Conservation (phyloP, 2,888 invertebrate genomes). For the Zootermopsis nevadensis region DNA sequence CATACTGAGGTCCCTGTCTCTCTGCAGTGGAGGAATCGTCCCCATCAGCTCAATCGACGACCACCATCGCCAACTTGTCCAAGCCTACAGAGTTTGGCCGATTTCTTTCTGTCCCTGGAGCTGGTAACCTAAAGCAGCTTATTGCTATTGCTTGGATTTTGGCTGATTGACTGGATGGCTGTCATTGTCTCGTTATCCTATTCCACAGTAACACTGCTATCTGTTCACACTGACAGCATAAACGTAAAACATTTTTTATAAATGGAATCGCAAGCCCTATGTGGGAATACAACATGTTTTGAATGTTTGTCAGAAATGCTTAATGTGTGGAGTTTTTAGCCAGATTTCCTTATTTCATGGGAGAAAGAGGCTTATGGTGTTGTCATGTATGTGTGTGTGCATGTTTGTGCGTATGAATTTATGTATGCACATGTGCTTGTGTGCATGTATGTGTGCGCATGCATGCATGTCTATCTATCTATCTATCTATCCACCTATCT, state of each 20-base stretch:
- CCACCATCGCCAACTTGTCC: constrained; percentile 48
- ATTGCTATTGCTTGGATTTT: constrained; percentile 40
- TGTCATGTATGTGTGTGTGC: too few relatives aligned
- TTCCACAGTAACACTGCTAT: not conserved
- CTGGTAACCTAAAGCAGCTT: constrained; percentile 59
- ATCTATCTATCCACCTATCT: too few relatives aligned
- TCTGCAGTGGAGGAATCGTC: constrained; percentile 68
- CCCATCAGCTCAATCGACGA: constrained; percentile 65
- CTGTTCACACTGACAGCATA: not conserved
- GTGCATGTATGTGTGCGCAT: too few relatives aligned
- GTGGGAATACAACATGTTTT: too few relatives aligned
- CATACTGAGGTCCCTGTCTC: constrained; percentile 47
- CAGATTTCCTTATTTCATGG: too few relatives aligned
- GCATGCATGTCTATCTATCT: too few relatives aligned
- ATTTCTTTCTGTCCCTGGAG: constrained; percentile 76
- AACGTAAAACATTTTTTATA: not conserved
- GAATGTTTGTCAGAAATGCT: too few relatives aligned
- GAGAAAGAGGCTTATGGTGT: too few relatives aligned
- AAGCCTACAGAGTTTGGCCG: constrained; percentile 67
- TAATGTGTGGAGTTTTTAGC: too few relatives aligned
- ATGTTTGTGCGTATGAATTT: too few relatives aligned
- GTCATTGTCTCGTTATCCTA: not conserved
- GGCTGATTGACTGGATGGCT: constrained; percentile 44
- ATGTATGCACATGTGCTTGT: too few relatives aligned
- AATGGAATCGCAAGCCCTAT: too few relatives aligned